Percentiles rank a stretch among this genome's conserved stretches.
Evolutionary conservation across 2,888 invertebrate genomes (phyloP).

Genomic region (Drosophila anomalipes): DNA sequence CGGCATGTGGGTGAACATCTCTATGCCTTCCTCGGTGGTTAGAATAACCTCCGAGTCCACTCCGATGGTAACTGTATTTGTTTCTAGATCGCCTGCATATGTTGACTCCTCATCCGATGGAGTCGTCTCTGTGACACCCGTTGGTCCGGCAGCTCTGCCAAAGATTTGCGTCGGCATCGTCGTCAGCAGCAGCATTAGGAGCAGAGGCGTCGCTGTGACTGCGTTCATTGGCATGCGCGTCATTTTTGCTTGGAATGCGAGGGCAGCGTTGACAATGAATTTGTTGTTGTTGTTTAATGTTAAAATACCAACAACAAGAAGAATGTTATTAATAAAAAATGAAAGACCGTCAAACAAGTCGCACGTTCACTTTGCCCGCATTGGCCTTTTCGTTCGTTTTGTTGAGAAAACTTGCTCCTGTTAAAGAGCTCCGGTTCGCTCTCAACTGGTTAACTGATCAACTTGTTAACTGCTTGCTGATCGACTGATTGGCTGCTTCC

Average conservation of each 20-base stretch:
- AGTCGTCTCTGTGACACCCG: neutral
- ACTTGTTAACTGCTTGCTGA: conserved; percentile 36
- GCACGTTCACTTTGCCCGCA: conserved; percentile 71
- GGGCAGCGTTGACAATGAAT: conserved; percentile 65
- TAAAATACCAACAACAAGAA: conserved; percentile 26
- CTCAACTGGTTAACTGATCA: conserved; percentile 38
- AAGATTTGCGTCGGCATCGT: conserved; percentile 9
- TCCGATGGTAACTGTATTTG: conserved; percentile 47
- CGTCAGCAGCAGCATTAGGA: conserved; percentile 22
- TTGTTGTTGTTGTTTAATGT: conserved; percentile 17
- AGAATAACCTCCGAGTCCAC: conserved; percentile 46
- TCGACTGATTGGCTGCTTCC: conserved; percentile 47
- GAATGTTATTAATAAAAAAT: conserved; percentile 21
- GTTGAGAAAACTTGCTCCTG: conserved; percentile 64
- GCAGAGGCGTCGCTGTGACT: conserved; percentile 19
- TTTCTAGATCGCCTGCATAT: conserved; percentile 8
- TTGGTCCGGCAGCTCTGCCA: neutral
- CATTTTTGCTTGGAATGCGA: conserved; percentile 63
- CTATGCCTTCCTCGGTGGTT: conserved; percentile 47
- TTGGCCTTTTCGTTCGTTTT: conserved; percentile 48
- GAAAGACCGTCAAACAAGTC: conserved; percentile 58
- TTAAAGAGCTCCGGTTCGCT: conserved; percentile 24
- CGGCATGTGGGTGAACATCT: conserved; percentile 35
- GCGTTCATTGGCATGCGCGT: conserved; percentile 61
- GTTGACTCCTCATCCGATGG: conserved; percentile 25